These are phyloP conservation scores for Ophthalmolycus amberensis DNA, from an alignment of 2,113 vertebrate genomes.

Conservation along the genomic window DNA sequence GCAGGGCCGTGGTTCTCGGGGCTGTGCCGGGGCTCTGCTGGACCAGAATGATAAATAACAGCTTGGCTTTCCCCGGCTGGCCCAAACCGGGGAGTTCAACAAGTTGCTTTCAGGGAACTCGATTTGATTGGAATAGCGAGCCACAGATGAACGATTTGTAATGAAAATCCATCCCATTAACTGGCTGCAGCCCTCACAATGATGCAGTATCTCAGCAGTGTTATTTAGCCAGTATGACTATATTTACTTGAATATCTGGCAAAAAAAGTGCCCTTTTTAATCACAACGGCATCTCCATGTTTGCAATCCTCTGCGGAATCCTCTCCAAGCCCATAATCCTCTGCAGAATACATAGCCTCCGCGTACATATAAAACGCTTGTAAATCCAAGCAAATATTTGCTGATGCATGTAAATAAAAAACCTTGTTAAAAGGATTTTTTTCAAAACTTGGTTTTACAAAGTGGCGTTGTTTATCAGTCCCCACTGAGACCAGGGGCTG, in stretches of 20 bases:
- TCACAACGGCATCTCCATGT: conserved; percentile 28
- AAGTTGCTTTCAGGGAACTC: conserved; percentile 43
- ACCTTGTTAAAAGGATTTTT: conserved; percentile 27
- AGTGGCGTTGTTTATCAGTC: conserved; percentile 34
- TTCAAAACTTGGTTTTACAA: conserved; percentile 2
- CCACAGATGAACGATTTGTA: conserved; percentile 36
- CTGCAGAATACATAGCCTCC: conserved; percentile 1
- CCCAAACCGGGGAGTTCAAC: conserved; percentile 38
- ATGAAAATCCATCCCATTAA: conserved; percentile 62
- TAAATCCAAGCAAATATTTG: conserved; percentile 49
- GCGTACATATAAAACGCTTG: conserved; percentile 27
- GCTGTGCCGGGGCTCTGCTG: not conserved
- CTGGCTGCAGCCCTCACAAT: conserved; percentile 36
- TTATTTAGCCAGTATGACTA: conserved; percentile 47
- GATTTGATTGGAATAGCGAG: conserved; percentile 49
- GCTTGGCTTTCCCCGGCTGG: conserved; percentile 7
- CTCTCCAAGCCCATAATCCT: conserved; percentile 24
- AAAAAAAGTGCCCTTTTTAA: conserved; percentile 7
- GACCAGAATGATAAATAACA: conserved; percentile 45
- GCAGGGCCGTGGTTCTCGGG: not conserved
- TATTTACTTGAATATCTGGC: conserved; percentile 48
- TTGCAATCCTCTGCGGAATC: conserved; percentile 15
- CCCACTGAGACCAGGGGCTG: conserved; percentile 17
- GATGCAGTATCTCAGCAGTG: conserved; percentile 46
- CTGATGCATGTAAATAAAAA: conserved; percentile 39